phyloP scores from a whole-genome alignment of 1,140 invertebrate species.

The Monochamus saltuarius region DNA sequence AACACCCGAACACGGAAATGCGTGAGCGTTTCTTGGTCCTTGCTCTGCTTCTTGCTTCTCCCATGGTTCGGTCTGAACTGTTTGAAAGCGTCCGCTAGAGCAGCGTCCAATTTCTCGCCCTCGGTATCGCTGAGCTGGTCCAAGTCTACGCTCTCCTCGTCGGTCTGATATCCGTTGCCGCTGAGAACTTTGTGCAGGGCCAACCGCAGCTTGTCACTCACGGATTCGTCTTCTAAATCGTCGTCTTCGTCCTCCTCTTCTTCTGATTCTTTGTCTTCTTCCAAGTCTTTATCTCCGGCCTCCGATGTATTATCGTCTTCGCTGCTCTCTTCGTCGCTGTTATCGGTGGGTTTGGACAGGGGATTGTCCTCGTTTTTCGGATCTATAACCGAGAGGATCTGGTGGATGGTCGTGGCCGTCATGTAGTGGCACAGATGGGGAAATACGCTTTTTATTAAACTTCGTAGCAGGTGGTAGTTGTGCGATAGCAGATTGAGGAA shows the following conservation, averaged over 20 bases:
- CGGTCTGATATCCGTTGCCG: slow-evolving; percentile 57
- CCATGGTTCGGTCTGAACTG: slow-evolving; percentile 60
- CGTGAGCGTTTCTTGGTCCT: slow-evolving; percentile 64
- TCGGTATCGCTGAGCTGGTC: slow-evolving; percentile 75
- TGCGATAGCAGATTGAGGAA: slow-evolving; percentile 71
- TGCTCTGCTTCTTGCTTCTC: slow-evolving; percentile 65
- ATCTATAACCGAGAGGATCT: slow-evolving; percentile 73
- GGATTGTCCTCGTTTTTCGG: slow-evolving; percentile 64
- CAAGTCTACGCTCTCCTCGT: slow-evolving; percentile 71
- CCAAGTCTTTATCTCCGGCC: slow-evolving; percentile 49
- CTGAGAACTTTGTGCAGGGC: slow-evolving; percentile 67
- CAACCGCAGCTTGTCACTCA: slow-evolving; percentile 64
- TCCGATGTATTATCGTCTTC: slow-evolving; percentile 55
- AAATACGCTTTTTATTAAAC: slow-evolving; percentile 70
- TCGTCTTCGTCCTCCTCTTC: slow-evolving; percentile 49
- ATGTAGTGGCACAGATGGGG: slow-evolving; percentile 70
- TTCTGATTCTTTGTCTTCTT: slow-evolving; percentile 54
- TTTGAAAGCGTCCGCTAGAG: slow-evolving; percentile 69
- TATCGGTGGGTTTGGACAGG: slow-evolving; percentile 52
- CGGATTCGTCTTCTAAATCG: slow-evolving; percentile 62
- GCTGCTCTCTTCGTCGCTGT: slow-evolving; percentile 49
- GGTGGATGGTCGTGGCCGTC: slow-evolving; percentile 65
- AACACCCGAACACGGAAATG: slow-evolving; percentile 70
- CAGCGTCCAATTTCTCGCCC: slow-evolving; percentile 69
- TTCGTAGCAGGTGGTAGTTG: slow-evolving; percentile 67